Conservation (phyloP, 2,888 invertebrate genomes). For the Camponotus fellah region DNA sequence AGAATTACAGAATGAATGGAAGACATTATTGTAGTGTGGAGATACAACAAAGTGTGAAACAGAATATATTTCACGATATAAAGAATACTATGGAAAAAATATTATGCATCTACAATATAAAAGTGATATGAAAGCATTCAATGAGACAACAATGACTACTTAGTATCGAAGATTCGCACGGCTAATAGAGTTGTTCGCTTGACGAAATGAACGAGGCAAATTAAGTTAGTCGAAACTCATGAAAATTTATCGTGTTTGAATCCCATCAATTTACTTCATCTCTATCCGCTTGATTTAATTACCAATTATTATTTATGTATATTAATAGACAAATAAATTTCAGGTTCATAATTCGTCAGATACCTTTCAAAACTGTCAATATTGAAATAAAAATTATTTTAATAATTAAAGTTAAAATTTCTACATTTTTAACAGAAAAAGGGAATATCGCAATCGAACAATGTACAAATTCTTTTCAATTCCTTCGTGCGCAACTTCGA, state of each 20-base stretch:
- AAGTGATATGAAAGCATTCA: slow-evolving; percentile 50
- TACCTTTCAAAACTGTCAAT: background rate
- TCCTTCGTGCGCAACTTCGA: slow-evolving; percentile 57
- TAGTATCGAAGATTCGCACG: slow-evolving; percentile 53
- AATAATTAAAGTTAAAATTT: background rate
- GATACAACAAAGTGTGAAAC: slow-evolving; percentile 24
- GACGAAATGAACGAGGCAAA: background rate
- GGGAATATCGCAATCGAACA: background rate
- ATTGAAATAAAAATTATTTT: slow-evolving; percentile 11
- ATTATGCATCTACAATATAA: slow-evolving; percentile 62
- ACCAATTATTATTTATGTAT: background rate
- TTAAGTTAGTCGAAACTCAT: background rate
- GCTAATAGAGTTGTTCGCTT: slow-evolving; percentile 15
- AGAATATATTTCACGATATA: slow-evolving; percentile 25
- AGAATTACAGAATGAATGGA: slow-evolving; percentile 5
- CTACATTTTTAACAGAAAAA: background rate
- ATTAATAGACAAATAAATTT: background rate
- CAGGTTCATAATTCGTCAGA: background rate
- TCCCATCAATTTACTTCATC: background rate
- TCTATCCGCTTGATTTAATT: background rate
- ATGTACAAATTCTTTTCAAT: background rate
- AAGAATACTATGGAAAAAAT: slow-evolving; percentile 23
- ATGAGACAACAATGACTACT: slow-evolving; percentile 36
- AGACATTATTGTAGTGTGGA: background rate
- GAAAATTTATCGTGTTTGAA: background rate